Base-by-base conservation (phyloP, 1,140 invertebrate species). In the Ladona fulva region DNA sequence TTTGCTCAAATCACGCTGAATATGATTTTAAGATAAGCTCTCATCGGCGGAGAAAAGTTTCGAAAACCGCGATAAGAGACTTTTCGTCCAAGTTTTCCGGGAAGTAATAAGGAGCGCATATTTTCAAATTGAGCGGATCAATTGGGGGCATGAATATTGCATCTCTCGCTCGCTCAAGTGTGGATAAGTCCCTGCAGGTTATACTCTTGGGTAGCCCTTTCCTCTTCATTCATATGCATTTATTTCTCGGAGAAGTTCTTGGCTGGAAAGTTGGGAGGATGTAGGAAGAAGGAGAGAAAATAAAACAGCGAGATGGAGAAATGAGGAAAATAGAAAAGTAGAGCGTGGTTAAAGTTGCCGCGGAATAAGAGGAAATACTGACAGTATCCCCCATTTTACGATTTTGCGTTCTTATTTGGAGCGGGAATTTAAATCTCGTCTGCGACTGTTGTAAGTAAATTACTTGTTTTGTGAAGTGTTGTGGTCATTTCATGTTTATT, bases 151-250 rank as follows among this genome's bases (percentile, higher is more conserved):
- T 66, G 52, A 66, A 66, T 66, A 66, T 66, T 66, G 52, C 52
- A 66, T 66, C 52, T 66, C 52, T 12, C 1, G 52, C 14, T 22
- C 16, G 12, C 14, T 22, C 52, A 12, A 22, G 52, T 5, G 52
- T 66, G 12, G 52, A 22, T 66, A 66, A 66, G 52, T 66, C 52
- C 52, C 52, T 66, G 14, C 52, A 66, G 52, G 52, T 66, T 66
- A 66, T 16, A 22, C 14, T 66, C 29, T 19, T 19, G 52, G 52
- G 52, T 66, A 66, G 52, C 16, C 52, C 52, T 52, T 52, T 52
- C 10, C 44, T 66, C 52, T 66, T 66, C 52, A 66, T 66, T 66
- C 52, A 66, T 66, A 66, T 66, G 52, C 52, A 66, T 66, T 66
- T 66, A 66, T 66, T 66, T 66, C 52, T 22, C 52, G 52, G 14